phyloP scores from a whole-genome alignment of 2,888 invertebrate genomes.

The Napeogenes sylphis region DNA sequence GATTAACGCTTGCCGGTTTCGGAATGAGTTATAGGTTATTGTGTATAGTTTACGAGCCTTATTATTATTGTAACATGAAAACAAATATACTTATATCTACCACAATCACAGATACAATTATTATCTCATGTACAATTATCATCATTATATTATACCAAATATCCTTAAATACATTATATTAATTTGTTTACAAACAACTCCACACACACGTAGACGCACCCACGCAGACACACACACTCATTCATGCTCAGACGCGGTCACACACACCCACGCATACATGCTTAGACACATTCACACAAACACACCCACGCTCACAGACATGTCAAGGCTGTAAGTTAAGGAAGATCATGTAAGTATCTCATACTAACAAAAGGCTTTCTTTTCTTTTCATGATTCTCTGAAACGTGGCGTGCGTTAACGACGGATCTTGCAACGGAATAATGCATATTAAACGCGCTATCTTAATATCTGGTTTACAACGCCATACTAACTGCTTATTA shows the following conservation, averaged over 20 bases:
- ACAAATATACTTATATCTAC: too few species aligned
- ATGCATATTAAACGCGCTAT: conserved; percentile 59
- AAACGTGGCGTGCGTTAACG: conserved; percentile 69
- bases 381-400: conserved; percentile 78
- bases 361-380: conserved; percentile 76
- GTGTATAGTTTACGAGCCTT: conserved; percentile 19
- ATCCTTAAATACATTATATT: too few species aligned
- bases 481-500: conserved; percentile 72
- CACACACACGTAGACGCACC: too few species aligned
- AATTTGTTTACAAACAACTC: too few species aligned
- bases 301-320: not conserved
- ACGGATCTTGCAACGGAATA: conserved; percentile 57
- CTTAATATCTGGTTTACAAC: conserved; percentile 75
- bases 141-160: too few species aligned
- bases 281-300: too few species aligned
- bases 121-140: too few species aligned
- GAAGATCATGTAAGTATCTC: conserved; percentile 52
- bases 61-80: not conserved
- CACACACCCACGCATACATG: too few species aligned
- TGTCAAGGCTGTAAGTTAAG: conserved; percentile 19
- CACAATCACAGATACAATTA: too few species aligned
- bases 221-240: too few species aligned
- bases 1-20: conserved; percentile 68
- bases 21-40: conserved; percentile 17
- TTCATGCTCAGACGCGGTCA: too few species aligned